Conservation (phyloP, 1,140 invertebrate genomes). For the Cydia fagiglandana region DNA sequence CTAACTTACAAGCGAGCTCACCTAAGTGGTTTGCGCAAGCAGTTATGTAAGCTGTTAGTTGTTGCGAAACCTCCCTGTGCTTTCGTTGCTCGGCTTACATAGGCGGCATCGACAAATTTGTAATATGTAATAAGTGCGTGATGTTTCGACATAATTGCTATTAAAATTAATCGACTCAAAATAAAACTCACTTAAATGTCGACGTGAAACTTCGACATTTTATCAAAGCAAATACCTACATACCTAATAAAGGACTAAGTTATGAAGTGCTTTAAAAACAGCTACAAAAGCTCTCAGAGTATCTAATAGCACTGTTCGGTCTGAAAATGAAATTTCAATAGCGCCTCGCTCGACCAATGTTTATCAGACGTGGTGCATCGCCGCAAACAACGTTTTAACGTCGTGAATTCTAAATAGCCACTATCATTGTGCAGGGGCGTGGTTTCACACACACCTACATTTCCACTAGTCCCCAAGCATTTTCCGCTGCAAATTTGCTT, state of each 20-base stretch:
- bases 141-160: conserved; percentile 28
- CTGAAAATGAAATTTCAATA: conserved; percentile 10
- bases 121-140: conserved; percentile 45
- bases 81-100: conserved; percentile 59
- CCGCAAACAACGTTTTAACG: conserved; percentile 4
- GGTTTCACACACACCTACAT: background rate
- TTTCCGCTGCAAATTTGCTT: background rate
- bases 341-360: background rate
- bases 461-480: background rate
- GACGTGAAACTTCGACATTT: background rate
- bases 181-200: background rate
- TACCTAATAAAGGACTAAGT: too few species aligned
- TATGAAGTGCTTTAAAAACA: background rate
- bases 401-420: conserved; percentile 6
- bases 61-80: conserved; percentile 61
- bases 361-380: conserved; percentile 12
- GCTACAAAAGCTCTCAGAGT: conserved; percentile 4
- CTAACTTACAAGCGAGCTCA: conserved; percentile 54
- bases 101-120: conserved; percentile 47
- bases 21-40: conserved; percentile 70
- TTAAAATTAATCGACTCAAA: background rate
- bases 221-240: too few species aligned
- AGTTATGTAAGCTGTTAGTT: conserved; percentile 72
- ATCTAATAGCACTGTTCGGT: background rate
- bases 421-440: background rate